Percentiles rank a stretch among this genome's conserved stretches.
phyloP scores from a whole-genome alignment of 2,797 vertebrate genomes.

The Brachyalestes nurse region DNA sequence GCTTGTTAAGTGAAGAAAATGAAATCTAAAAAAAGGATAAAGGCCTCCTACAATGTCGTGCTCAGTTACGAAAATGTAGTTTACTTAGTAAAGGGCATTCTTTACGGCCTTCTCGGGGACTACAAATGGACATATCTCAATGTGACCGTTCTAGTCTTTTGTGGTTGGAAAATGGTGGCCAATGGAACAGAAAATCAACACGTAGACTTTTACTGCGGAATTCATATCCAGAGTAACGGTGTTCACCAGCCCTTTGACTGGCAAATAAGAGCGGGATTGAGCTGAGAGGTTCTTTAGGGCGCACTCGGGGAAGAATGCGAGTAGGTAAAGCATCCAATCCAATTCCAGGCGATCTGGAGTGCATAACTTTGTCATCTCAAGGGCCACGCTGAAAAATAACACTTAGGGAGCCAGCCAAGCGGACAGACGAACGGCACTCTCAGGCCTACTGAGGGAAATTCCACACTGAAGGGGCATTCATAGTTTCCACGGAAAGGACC shows the following conservation, averaged over 20 bases:
- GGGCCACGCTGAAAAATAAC: conserved; percentile 75
- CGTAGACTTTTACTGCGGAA: neutral
- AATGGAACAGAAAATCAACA: conserved; percentile 15
- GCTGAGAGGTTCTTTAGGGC: conserved; percentile 68
- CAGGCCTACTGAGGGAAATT: conserved; percentile 74
- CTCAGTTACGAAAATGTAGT: neutral
- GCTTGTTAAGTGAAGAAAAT: no score
- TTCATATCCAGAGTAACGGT: neutral
- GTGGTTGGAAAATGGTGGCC: neutral
- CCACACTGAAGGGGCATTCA: conserved; percentile 57
- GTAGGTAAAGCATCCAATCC: conserved; percentile 69
- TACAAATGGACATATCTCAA: neutral
- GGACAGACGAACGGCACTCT: conserved; percentile 66
- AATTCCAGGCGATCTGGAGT: conserved; percentile 71
- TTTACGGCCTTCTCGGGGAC: neutral
- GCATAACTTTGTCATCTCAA: conserved; percentile 77
- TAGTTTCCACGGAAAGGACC: neutral
- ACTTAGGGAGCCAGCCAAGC: conserved; percentile 61
- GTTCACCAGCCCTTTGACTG: conserved; percentile 31
- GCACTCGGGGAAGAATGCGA: conserved; percentile 74
- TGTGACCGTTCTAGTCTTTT: neutral
- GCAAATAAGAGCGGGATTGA: conserved; percentile 57
- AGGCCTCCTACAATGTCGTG: neutral
- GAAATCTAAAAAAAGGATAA: no score
- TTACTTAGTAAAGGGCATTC: neutral